Evolutionary conservation across 37 sponge, comb jelly and placozoan species (phyloP).

Genomic region (Halichondria panicea): DNA sequence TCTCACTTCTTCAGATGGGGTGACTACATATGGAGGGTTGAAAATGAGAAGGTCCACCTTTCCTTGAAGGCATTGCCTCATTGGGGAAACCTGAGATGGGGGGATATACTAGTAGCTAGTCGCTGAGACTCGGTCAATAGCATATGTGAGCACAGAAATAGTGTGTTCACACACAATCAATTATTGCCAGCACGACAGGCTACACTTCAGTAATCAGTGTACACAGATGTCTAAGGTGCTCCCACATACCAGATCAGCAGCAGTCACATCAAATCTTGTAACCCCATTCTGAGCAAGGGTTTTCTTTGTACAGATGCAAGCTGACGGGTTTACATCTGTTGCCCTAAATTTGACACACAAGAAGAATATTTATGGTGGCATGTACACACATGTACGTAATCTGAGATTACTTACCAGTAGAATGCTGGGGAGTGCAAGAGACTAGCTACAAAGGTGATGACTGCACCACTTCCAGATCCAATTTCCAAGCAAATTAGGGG

Average conservation of each 20-base stretch:
- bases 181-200: too few relatives aligned
- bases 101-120: background rate
- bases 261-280: conserved; percentile 18
- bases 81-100: conserved; percentile 4
- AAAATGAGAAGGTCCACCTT: conserved; percentile 90
- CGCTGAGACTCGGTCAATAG: background rate
- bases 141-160: background rate
- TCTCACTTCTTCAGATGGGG: conserved; percentile 71
- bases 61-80: conserved; percentile 28
- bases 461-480: conserved; percentile 80
- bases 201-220: too few relatives aligned
- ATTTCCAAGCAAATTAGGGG: conserved; percentile 86
- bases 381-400: background rate
- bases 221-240: too few relatives aligned
- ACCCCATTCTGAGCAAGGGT: conserved; percentile 51
- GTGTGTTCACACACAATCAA: too few relatives aligned
- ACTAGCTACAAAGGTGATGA: conserved; percentile 65
- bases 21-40: conserved; percentile 97
- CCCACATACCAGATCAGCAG: conserved; percentile 55
- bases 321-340: conserved; percentile 60
- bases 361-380: too few relatives aligned
- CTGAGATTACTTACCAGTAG: conserved; percentile 23
- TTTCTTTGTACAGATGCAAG: conserved; percentile 26
- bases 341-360: conserved; percentile 24
- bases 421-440: conserved; percentile 25